Evolutionary conservation across 2,888 invertebrate genomes (phyloP), one percentile per base, ranked within the genome.

Genomic region (Cheilosia grossa): DNA sequence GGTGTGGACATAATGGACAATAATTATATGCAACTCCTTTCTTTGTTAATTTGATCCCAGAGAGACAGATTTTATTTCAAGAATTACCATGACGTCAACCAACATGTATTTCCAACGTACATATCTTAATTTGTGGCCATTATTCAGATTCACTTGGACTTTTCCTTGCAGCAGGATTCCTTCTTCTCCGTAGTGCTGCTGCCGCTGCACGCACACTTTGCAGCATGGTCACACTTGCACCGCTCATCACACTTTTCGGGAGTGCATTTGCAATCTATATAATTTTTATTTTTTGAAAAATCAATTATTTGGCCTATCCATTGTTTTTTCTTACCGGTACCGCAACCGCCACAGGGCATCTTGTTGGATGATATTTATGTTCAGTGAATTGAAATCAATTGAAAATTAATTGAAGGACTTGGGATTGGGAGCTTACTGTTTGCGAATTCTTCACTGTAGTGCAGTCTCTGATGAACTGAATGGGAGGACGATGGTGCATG

Each of bases 221-320:
- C 87, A 15, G 80, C 87, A 66, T 87, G 82, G 69, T 87, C 88
- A 87, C 91, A 91, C 77, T 91, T 91, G 87, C 91, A 91, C 40
- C 82, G 80, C 13, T 89, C 89, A 51, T 88, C 88, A 54, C 91
- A 91, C 59, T 90, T 91, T 21, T 89, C 88, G 7, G 88, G 59
- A 9, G 90, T 90, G 88, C 91, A 91, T 81, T 90, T 90, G 87
- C 91, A 91, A 54, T 89, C 91, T 91, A 44, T 27, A 1, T 6
- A 7, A 27, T 27, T 51, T 2, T 49, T 33, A 40, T 33, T 44
- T 6, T 24, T 61, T 49, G 27, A 63, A 86, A 81, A 82, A 82
- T 70, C 64, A 66, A 69, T 79, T 17, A 5, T 6, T 7, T 47
- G 9, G 2, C 10, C 5, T 15, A 13, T 4, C 6, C 24, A 5